Base-by-base conservation (phyloP, 1,140 invertebrate genomes). In the Drosophila fuyamai region DNA sequence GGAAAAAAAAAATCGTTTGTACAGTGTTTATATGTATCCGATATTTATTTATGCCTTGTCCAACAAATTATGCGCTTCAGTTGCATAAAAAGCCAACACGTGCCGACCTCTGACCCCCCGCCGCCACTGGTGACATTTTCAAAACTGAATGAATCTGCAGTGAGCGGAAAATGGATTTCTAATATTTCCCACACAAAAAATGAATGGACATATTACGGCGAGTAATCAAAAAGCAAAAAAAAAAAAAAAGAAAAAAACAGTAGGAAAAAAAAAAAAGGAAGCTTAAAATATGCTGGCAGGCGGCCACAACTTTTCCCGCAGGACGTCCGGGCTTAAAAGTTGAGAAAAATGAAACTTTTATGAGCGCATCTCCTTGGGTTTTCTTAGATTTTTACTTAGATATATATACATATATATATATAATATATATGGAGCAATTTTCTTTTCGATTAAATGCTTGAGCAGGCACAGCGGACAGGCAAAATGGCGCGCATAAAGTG, bases 291-390 rank as follows among this genome's bases (percentile, higher is more conserved):
- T 81, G 89, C 78, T 67, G 48, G 12, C 76, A 41, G 71, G 53
- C 60, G 41, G 59, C 41, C 32, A 32, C 60, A 78, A 79, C 75
- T 81, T 80, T 85, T 89, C 89, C 89, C 89, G 82, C 57, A 90
- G 89, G 89, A 91, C 76, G 81, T 91, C 90, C 90, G 84, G 89
- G 79, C 89, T 91, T 91, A 91, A 91, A 85, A 91, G 89, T 85
- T 90, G 89, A 91, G 89, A 90, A 91, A 91, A 91, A 91, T 91
- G 84, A 91, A 91, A 90, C 76, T 91, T 91, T 91, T 90, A 90
- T 90, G 81, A 86, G 60, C 63, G 29, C 62, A 74, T 57, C 55
- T 78, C 60, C 27, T 71, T 40, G 61, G 61, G 10, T 18, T 29
- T 38, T 40, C 23, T 38, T 72, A 53, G 53, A 62, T 46, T 55